These are phyloP conservation scores for Drosophila bifasciata DNA, from an alignment of 1,140 invertebrate species.

Conservation along the genomic window DNA sequence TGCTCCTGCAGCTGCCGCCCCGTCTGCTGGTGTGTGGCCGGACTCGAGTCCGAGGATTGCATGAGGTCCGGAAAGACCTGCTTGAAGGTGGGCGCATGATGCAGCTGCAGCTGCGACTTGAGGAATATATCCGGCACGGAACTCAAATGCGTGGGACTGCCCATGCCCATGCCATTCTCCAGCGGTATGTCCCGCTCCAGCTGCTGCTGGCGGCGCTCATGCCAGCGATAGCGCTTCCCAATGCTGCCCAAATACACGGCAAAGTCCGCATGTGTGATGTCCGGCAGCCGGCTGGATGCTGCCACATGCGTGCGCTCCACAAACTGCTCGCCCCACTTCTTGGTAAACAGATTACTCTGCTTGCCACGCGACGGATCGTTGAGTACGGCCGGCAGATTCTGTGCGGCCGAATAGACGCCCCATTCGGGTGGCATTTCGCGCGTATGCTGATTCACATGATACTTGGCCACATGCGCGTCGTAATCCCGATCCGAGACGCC, in stretches of 20 bases:
- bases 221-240: slow-evolving; percentile 87
- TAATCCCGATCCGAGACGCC: slow-evolving; percentile 95
- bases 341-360: slow-evolving; percentile 97
- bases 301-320: slow-evolving; percentile 91
- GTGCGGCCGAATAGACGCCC: slow-evolving; percentile 92
- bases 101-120: slow-evolving; percentile 91
- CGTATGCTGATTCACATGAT: slow-evolving; percentile 88
- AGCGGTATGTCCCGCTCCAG: slow-evolving; percentile 24
- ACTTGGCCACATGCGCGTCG: slow-evolving; percentile 92
- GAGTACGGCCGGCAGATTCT: slow-evolving; percentile 97
- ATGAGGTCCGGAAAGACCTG: slow-evolving; percentile 91
- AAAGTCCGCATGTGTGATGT: slow-evolving; percentile 93
- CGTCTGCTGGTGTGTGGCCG: slow-evolving; percentile 74
- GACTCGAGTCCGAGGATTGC: slow-evolving; percentile 60
- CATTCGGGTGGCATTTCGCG: slow-evolving; percentile 86
- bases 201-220: slow-evolving; percentile 78
- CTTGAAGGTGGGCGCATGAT: slow-evolving; percentile 92
- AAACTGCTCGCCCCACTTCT: slow-evolving; percentile 98
- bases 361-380: slow-evolving; percentile 97
- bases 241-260: slow-evolving; percentile 93
- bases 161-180: slow-evolving; percentile 31
- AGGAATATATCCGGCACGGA: slow-evolving; percentile 95
- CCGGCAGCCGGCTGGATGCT: slow-evolving; percentile 91
- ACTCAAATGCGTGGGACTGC: slow-evolving; percentile 85
- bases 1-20: slow-evolving; percentile 86